phyloP scores from a whole-genome alignment of 64 coral and sea anemone genomes.

The Trachythela sp. region DNA sequence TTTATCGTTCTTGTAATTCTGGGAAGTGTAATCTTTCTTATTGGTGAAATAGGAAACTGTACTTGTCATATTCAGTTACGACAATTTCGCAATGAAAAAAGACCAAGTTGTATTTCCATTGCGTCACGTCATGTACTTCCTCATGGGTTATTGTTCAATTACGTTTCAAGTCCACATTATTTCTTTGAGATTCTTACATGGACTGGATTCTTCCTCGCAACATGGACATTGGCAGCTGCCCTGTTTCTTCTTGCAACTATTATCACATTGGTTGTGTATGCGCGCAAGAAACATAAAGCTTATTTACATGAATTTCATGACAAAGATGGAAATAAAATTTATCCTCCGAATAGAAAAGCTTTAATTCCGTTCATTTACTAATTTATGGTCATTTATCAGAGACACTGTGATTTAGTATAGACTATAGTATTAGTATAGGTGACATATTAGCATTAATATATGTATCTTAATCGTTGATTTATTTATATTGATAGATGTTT shows the following conservation, averaged over 20 bases:
- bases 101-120: conserved; percentile 32
- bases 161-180: conserved; percentile 70
- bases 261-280: conserved; percentile 52
- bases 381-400: not conserved
- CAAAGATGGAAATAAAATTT: conserved; percentile 52
- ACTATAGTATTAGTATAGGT: not conserved
- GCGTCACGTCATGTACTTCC: conserved; percentile 65
- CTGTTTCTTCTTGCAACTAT: conserved; percentile 67
- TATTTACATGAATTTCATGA: conserved; percentile 62
- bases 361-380: conserved; percentile 65
- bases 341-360: conserved; percentile 59
- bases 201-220: conserved; percentile 60
- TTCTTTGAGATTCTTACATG: conserved; percentile 74
- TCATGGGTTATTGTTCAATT: conserved; percentile 64
- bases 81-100: conserved; percentile 54
- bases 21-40: conserved; percentile 52
- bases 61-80: conserved; percentile 52
- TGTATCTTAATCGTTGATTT: not conserved
- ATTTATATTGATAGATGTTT: too few relatives aligned
- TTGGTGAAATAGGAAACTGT: conserved; percentile 65
- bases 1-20: conserved; percentile 40
- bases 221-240: conserved; percentile 55
- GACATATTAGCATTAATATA: too few relatives aligned
- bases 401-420: not conserved
- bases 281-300: conserved; percentile 65